Evolutionary conservation across 2,888 invertebrate genomes (phyloP).

Genomic region (Trichopoda pennipes): DNA sequence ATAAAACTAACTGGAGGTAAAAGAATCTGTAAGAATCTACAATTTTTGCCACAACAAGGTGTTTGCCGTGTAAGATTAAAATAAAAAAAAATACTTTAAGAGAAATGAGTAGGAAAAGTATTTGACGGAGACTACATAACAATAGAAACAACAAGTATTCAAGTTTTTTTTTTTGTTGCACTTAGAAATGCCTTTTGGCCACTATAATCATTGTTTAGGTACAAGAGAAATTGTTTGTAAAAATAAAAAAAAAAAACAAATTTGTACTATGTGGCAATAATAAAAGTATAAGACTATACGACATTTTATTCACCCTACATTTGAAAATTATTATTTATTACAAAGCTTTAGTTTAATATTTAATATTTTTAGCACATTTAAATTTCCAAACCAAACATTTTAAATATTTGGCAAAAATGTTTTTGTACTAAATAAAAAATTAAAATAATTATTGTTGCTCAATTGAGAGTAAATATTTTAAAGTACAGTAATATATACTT

Average conservation of each 20-base stretch:
- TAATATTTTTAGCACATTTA: no score
- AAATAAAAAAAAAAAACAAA: not conserved
- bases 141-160: constrained; percentile 20
- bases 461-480: no score
- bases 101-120: not conserved
- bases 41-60: constrained; percentile 28
- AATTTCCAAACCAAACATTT: no score
- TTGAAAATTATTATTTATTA: no score
- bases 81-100: constrained; percentile 17
- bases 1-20: constrained; percentile 52
- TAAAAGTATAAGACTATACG: not conserved
- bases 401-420: no score
- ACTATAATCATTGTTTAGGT: constrained; percentile 46
- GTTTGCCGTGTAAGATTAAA: constrained; percentile 56
- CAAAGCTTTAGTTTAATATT: no score
- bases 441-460: no score
- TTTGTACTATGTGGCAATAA: not conserved
- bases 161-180: constrained; percentile 49
- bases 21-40: constrained; percentile 25
- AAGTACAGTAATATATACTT: no score
- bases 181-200: constrained; percentile 57
- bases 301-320: no score
- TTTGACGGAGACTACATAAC: not conserved
- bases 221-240: constrained; percentile 2
- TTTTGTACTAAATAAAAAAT: no score